Base-by-base conservation (phyloP, 2,113 vertebrate genomes). In the Rhinogobius similis region DNA sequence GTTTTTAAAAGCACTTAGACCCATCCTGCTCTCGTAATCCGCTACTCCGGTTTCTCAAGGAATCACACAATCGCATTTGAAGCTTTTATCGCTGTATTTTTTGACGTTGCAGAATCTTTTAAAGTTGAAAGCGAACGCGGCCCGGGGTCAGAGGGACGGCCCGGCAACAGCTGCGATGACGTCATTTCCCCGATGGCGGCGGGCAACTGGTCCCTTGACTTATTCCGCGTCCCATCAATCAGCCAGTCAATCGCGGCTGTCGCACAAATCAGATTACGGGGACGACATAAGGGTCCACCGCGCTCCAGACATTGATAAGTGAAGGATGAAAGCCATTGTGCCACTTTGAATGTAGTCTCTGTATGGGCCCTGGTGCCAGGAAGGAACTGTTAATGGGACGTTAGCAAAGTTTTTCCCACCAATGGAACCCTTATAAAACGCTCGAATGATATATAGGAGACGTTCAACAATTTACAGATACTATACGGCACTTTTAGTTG, bases 251-350 rank as follows among this genome's bases (percentile, higher is more conserved):
- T 88, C 29, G 39, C 50, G 77, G 70, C 50, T 78, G 70, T 83
- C 84, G 48, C 36, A 59, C 78, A 72, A 71, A 91, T 90, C 79
- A 76, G 74, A 88, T 92, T 88, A 90, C 73, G 68, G 59, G 41
- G 64, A 73, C 11, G 10, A 32, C 82, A 75, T 83, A 61, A 79
- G 71, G n/a, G 2, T 78, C 81, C 72, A 9, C 72, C 56, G 75
- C 48, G 66, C 80, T 68, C 64, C 71, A 43, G 74, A 66, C 65
- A 65, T 75, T 71, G 66, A 82, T 78, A 70, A 78, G 75, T 65
- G 69, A 58, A 55, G 66, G 78, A 72, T 82, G 75, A 83, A 85
- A 85, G 82, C 87, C 77, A 58, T 69, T 43, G 78, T 70, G 86
- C 70, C 77, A 69, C 67, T 76, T 76, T 68, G 23, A 72, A 87